A percentile compares a stretch with the other conserved stretches of the same genome.
phyloP scores from a whole-genome alignment of 2,888 invertebrate species.

The Eugnorisma glareosa region DNA sequence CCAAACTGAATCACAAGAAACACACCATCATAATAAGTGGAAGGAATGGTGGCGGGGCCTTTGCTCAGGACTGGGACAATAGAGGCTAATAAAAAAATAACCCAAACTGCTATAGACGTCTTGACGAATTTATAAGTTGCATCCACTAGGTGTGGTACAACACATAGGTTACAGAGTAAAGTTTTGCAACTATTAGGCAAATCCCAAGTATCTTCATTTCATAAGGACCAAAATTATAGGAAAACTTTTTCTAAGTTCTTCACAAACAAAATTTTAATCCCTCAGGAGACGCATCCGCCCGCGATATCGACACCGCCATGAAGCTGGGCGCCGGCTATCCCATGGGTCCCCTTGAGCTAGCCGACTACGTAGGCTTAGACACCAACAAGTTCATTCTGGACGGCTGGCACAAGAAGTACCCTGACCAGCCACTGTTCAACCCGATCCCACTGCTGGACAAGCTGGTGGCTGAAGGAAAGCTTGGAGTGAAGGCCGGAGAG shows the following conservation, averaged over 20 bases:
- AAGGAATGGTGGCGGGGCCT: no score
- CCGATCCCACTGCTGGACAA: constrained; percentile 90
- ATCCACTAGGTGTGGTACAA: background rate
- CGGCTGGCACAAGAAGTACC: constrained; percentile 93
- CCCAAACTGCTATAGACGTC: background rate
- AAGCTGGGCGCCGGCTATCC: constrained; percentile 97
- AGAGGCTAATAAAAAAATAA: no score
- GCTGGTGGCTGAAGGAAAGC: constrained; percentile 94
- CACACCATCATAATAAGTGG: no score
- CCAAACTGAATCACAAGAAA: no score
- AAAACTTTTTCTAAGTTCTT: background rate
- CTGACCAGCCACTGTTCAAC: constrained; percentile 63
- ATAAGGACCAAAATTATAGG: background rate
- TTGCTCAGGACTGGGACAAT: no score
- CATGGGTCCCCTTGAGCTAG: constrained; percentile 97
- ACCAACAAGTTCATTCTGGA: constrained; percentile 94
- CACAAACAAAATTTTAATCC: background rate
- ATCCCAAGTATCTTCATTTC: no score
- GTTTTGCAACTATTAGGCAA: no score
- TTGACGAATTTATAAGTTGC: background rate
- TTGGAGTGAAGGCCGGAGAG: constrained; percentile 95
- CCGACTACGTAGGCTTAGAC: constrained; percentile 96
- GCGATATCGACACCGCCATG: constrained; percentile 97
- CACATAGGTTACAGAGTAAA: no score
- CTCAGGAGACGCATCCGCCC: constrained; percentile 92